A percentile compares a stretch with the other conserved stretches of the same genome.
phyloP scores from a whole-genome alignment of 2,888 invertebrate genomes.

The Drosophila affinis region DNA sequence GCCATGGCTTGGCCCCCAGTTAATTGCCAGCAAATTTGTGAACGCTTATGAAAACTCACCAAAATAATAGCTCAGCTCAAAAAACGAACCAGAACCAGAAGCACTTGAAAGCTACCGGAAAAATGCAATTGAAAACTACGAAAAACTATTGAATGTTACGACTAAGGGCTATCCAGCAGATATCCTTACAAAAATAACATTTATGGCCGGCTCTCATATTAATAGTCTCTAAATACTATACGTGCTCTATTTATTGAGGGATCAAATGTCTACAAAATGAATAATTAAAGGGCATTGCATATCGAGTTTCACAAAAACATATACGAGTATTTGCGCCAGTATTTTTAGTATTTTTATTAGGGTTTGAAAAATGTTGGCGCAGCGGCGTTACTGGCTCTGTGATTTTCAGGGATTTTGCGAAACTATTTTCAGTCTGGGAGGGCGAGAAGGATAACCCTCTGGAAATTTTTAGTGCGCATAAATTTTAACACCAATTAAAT shows the following conservation, averaged over 20 bases:
- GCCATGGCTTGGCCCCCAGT: not conserved
- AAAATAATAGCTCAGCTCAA: constrained; percentile 17
- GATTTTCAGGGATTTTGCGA: constrained; percentile 28
- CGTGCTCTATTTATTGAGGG: not conserved
- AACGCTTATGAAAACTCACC: constrained; percentile 15
- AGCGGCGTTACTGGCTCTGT: constrained; percentile 19
- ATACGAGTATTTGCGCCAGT: not conserved
- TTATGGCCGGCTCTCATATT: not conserved
- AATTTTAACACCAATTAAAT: constrained; percentile 50
- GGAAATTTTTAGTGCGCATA: constrained; percentile 38
- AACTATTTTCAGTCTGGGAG: constrained; percentile 11
- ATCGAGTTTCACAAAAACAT: not conserved
- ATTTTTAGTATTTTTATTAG: not conserved
- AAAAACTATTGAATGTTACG: not conserved
- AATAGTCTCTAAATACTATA: not conserved
- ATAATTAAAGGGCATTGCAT: constrained; percentile 3
- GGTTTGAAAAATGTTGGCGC: constrained; percentile 50
- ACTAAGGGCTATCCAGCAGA: not conserved
- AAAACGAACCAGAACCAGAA: not conserved
- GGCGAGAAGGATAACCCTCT: not conserved
- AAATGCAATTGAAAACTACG: constrained; percentile 1
- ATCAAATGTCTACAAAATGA: not conserved
- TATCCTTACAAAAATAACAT: not conserved
- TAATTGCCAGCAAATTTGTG: constrained; percentile 29
- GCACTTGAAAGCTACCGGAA: not conserved